Evolutionary conservation across 2,888 invertebrate genomes (phyloP), one percentile per base, ranked within the genome.

Genomic region (Trypoxylon attenuatum): DNA sequence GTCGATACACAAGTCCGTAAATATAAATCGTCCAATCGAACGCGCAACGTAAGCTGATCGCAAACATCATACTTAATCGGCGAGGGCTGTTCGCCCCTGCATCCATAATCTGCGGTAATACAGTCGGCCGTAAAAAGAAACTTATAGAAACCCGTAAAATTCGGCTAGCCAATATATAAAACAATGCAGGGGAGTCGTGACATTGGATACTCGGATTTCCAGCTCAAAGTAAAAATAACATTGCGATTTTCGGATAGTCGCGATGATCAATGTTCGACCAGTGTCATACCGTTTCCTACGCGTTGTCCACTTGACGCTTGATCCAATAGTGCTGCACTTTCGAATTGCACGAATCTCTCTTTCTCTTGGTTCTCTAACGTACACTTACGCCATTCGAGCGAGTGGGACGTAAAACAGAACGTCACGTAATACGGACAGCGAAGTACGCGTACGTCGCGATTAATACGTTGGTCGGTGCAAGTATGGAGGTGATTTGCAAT

Each of bases 401-500:
- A 18, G 15, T 10, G n/a, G 13, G 50, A 19, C 22, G 18, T n/a
- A n/a, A n/a, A n/a, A n/a, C n/a, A 33, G 33, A 33, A 10, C 13
- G n/a, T 8, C n/a, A 33, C 16, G 23, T 15, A 15, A n/a, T 16
- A 42, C 8, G 18, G 29, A 6, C 23, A 16, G 55, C 23, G 10
- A 1, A 13, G 33, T 10, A 41, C 29, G 27, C 19, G 39, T 49
- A 27, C 52, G 27, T 49, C 23, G 55, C 53, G 64, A 71, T 75
- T 75, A 74, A 75, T 74, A 71, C 69, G 54, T 59, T 56, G 52
- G 23, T 49, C 29, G 33, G 63, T 58, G n/a, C 52, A 64, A 58
- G 75, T 67, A 65, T 42, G 55, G 57, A 27, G 45, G 61, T 72
- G 73, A 68, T 76, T 76, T 70, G 68, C 76, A 65, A 76, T 75